These are phyloP conservation scores for Cheilosia variabilis DNA, from an alignment of 2,888 invertebrate genomes.

Conservation along the genomic window DNA sequence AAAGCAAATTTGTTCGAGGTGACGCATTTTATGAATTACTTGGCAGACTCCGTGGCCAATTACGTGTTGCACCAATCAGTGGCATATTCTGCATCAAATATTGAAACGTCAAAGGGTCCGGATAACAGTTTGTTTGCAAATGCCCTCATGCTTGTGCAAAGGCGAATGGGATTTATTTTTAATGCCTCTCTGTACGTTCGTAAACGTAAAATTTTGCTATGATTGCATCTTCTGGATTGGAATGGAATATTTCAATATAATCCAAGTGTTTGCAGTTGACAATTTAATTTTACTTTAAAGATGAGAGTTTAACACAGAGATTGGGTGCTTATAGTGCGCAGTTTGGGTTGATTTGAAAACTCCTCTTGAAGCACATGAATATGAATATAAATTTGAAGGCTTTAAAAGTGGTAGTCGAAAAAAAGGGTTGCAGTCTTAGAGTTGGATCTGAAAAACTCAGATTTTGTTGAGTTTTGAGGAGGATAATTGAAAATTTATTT, in stretches of 20 bases:
- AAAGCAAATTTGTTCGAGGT: conserved; percentile 8
- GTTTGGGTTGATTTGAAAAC: background rate
- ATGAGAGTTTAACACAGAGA: background rate
- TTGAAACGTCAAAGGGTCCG: background rate
- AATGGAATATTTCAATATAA: conserved; percentile 3
- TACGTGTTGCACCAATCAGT: background rate
- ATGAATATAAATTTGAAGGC: background rate
- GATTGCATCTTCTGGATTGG: background rate
- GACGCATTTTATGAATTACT: conserved; percentile 9
- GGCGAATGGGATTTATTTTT: conserved; percentile 15
- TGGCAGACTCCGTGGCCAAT: background rate
- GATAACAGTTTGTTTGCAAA: background rate
- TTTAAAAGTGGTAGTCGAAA: background rate
- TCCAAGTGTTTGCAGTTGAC: background rate
- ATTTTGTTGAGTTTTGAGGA: too few species aligned
- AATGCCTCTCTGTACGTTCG: background rate
- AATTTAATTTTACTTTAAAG: background rate
- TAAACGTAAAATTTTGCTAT: background rate
- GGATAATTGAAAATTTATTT: too few species aligned
- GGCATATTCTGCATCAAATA: background rate
- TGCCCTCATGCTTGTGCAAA: background rate
- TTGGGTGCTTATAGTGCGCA: background rate
- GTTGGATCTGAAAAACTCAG: too few species aligned
- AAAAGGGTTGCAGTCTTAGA: background rate
- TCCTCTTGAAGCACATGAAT: background rate